Base-by-base conservation (phyloP, 2,113 vertebrate genomes). In the Pangasianodon hypophthalmus region DNA sequence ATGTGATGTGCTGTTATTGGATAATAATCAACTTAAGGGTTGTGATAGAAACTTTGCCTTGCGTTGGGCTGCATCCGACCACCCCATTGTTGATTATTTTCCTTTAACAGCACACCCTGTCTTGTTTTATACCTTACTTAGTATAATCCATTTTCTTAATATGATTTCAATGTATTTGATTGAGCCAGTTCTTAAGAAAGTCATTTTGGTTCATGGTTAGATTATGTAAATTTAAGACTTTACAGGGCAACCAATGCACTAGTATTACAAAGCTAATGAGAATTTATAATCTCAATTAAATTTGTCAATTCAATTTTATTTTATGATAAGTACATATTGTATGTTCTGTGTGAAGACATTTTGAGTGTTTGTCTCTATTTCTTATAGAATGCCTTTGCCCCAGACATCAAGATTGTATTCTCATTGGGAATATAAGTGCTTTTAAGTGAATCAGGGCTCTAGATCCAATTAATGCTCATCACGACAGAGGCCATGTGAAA, bases 401-500 rank as follows among this genome's bases (percentile, higher is more conserved):
- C 0, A 46, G 80, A 69, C 54, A 84, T 88, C 6, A 69, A 24
- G 58, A 83, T 90, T 83, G 5, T 81, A 73, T 80, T 75, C 54
- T 50, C 11, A 32, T 84, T 75, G 46, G 64, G 56, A 6, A 29
- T 14, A 82, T 84, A 85, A 71, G 44, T 46, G 64, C 86, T 80
- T 84, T 64, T 64, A 73, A 85, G n/a, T 77, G 44, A 75, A 48
- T 84, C 84, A 41, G 60, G 73, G 32, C 84, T 46, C 21, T 13
- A 18, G 0, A 81, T 86, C 29, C 67, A 58, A 85, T 81, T 75
- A 82, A 26, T 46, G 37, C 77, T 87, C 56, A 89, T 58, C 10
- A 46, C n/a, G 11, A 79, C 26, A 84, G 73, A 46, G 81, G 84
- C 88, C 87, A 71, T 67, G 67, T 93, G 93, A 93, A 87, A 91